These are phyloP conservation scores for Enteromius unitaeniatus DNA, from an alignment of 2,797 vertebrate species.

Conservation along the genomic window DNA sequence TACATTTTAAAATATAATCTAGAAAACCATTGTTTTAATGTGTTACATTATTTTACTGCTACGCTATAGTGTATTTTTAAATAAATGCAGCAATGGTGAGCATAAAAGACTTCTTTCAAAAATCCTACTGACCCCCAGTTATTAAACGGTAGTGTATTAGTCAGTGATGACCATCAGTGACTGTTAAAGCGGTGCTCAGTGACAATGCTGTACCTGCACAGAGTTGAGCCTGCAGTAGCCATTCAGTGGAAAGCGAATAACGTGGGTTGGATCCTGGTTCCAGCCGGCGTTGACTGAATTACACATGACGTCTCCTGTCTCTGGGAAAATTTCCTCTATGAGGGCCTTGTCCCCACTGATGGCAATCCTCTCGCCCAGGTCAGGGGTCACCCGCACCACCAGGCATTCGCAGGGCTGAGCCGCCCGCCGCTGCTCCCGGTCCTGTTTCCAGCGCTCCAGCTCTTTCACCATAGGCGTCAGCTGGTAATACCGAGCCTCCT, in stretches of 20 bases:
- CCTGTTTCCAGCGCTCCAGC: conserved; percentile 98
- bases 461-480: conserved; percentile 97
- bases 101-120: not conserved
- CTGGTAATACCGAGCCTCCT: conserved; percentile 98
- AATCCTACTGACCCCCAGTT: not conserved
- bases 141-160: not conserved
- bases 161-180: not conserved
- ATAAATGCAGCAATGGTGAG: not conserved
- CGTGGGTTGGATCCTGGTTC: conserved; percentile 99
- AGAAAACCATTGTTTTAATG: not conserved
- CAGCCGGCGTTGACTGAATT: conserved; percentile 98
- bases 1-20: not conserved
- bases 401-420: conserved; percentile 96
- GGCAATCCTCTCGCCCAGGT: conserved; percentile 95
- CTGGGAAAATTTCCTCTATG: conserved; percentile 98
- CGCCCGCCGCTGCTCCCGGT: conserved; percentile 89
- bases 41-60: not conserved
- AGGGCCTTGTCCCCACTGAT: conserved; percentile 96
- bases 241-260: conserved; percentile 97
- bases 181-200: not conserved
- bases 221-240: conserved; percentile 98
- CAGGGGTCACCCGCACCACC: conserved; percentile 95
- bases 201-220: conserved; percentile 85
- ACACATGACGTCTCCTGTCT: conserved; percentile 98
- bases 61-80: not conserved